A percentile compares a stretch with the other conserved stretches of the same genome.
phyloP scores from a whole-genome alignment of 1,140 invertebrate genomes.

The Brachionus koreanus region DNA sequence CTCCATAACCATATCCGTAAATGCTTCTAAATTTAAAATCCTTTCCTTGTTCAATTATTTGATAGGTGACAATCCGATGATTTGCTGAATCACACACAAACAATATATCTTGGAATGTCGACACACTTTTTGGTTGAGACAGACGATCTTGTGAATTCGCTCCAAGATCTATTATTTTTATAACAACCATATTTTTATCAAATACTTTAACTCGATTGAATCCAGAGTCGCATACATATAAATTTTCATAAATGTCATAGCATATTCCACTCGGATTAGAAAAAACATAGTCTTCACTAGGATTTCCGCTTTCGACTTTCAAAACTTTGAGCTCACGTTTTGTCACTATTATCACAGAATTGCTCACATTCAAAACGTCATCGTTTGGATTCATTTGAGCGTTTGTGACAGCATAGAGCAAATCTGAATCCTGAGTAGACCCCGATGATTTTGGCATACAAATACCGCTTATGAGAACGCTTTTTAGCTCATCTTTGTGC shows the following conservation, averaged over 20 bases:
- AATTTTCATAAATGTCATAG: slow-evolving; percentile 9
- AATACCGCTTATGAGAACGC: slow-evolving; percentile 8
- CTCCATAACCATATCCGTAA: slow-evolving; percentile 29
- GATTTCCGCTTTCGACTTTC: neutral
- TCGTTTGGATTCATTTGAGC: slow-evolving; percentile 29
- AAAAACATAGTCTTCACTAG: slow-evolving; percentile 37
- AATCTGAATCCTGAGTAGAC: neutral
- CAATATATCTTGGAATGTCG: neutral
- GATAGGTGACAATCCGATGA: slow-evolving; percentile 24
- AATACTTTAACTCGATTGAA: slow-evolving; percentile 38
- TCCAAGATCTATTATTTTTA: slow-evolving; percentile 3
- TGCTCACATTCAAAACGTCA: slow-evolving; percentile 25
- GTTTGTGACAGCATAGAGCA: slow-evolving; percentile 28
- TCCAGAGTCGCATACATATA: slow-evolving; percentile 38
- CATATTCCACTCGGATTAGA: slow-evolving; percentile 42
- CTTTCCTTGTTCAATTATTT: neutral
- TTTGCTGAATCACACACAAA: slow-evolving; percentile 35
- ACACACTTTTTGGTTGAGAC: slow-evolving; percentile 37
- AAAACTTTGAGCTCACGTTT: slow-evolving; percentile 37
- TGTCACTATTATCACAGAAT: slow-evolving; percentile 25
- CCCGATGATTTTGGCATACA: neutral
- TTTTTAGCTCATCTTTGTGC: slow-evolving; percentile 41
- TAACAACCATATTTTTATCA: slow-evolving; percentile 9
- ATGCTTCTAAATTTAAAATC: slow-evolving; percentile 23
- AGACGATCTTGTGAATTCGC: slow-evolving; percentile 1